Conservation (phyloP, 2,797 vertebrate genomes). For the Kryptolebias ocellatus region DNA sequence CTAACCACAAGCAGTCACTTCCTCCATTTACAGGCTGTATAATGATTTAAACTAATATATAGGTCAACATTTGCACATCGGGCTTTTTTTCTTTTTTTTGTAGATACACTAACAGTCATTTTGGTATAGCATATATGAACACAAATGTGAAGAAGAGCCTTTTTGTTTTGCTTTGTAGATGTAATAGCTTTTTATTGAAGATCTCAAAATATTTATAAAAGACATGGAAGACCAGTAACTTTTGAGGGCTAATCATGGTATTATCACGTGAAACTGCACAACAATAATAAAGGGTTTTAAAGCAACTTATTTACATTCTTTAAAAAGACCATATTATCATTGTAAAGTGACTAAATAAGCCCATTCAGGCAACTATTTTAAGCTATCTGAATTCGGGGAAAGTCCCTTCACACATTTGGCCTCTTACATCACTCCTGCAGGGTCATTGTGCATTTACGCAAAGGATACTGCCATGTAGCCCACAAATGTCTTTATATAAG, state of each 20-base stretch:
- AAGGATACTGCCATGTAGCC: not conserved
- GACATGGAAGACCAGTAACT: not conserved
- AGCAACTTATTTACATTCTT: not conserved
- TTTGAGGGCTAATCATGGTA: no score
- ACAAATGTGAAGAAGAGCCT: no score
- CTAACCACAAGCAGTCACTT: slow-evolving; percentile 23
- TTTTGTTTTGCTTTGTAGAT: no score
- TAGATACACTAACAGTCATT: no score
- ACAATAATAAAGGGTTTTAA: not conserved
- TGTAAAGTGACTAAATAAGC: slow-evolving; percentile 7
- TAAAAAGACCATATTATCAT: not conserved
- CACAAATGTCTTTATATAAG: slow-evolving; percentile 3
- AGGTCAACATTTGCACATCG: not conserved
- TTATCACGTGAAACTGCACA: not conserved
- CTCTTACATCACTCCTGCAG: not conserved
- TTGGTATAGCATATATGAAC: no score
- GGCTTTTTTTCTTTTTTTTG: not conserved
- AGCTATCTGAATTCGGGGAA: slow-evolving; percentile 11
- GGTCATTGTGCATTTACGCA: slow-evolving; percentile 15
- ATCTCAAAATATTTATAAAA: not conserved
- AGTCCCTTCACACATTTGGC: slow-evolving; percentile 21
- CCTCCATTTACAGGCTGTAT: not conserved
- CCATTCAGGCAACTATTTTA: not conserved
- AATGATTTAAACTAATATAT: not conserved
- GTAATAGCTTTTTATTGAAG: no score